These are phyloP conservation scores for Podotricha telesiphe DNA, from an alignment of 2,888 invertebrate genomes.

Conservation along the genomic window DNA sequence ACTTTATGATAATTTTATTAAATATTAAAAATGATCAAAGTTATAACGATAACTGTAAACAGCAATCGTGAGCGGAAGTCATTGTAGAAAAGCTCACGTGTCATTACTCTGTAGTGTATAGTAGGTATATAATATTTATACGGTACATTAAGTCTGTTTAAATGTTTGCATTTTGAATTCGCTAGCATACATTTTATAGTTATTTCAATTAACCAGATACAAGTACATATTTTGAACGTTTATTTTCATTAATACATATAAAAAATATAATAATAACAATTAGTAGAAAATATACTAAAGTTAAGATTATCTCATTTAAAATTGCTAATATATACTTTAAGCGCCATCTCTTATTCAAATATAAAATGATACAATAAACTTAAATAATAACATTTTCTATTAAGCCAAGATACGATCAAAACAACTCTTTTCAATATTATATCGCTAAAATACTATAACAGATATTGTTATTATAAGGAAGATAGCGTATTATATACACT, in stretches of 20 bases:
- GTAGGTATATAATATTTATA: background rate
- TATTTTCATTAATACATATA: background rate
- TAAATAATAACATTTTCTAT: background rate
- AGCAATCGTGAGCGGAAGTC: slow-evolving; percentile 1
- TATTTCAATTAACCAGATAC: background rate
- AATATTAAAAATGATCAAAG: background rate
- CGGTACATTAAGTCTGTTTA: slow-evolving; percentile 3
- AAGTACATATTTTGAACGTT: background rate
- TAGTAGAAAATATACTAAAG: background rate
- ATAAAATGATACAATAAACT: slow-evolving; percentile 26
- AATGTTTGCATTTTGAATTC: background rate
- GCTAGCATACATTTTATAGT: background rate
- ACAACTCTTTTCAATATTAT: slow-evolving; percentile 9
- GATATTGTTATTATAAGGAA: slow-evolving; percentile 34
- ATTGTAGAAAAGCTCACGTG: slow-evolving; percentile 10
- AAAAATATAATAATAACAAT: background rate
- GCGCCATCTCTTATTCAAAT: slow-evolving; percentile 57
- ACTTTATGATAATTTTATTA: too few species aligned
- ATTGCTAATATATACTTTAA: slow-evolving; percentile 27
- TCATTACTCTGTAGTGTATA: slow-evolving; percentile 1
- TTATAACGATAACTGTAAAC: background rate
- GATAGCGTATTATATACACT: slow-evolving; percentile 28
- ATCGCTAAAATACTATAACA: slow-evolving; percentile 10
- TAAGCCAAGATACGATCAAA: background rate
- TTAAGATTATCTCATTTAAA: background rate